Evolutionary conservation across 2,888 invertebrate genomes (phyloP).

Genomic region (Iselma pallidipennis): DNA sequence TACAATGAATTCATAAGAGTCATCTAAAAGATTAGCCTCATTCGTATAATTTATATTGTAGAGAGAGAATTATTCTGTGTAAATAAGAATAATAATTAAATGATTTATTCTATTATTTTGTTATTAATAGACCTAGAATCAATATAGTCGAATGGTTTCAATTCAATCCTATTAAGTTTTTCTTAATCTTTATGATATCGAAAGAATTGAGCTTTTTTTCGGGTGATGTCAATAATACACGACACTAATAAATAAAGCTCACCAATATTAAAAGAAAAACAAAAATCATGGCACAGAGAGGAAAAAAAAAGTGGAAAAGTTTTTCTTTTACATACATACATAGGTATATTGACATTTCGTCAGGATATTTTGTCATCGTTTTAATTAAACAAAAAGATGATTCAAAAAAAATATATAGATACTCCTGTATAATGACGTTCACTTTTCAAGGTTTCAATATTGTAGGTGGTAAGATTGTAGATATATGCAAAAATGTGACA

Average conservation of each 20-base stretch:
- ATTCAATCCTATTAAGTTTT: background rate
- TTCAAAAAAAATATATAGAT: background rate
- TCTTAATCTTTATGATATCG: slow-evolving; percentile 1
- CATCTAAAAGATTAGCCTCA: background rate
- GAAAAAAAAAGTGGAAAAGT: too few species aligned
- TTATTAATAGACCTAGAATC: slow-evolving; percentile 4
- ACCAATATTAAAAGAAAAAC: too few species aligned
- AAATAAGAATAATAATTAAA: background rate
- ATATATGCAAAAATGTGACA: too few species aligned
- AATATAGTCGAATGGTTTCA: background rate
- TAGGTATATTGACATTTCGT: too few species aligned
- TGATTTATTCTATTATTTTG: background rate
- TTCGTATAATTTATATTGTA: too few species aligned
- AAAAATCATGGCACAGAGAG: too few species aligned
- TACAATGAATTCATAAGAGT: background rate
- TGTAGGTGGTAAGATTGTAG: background rate
- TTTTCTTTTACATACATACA: too few species aligned
- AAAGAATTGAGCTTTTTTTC: background rate
- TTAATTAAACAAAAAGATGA: background rate
- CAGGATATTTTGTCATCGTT: background rate
- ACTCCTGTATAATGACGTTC: background rate
- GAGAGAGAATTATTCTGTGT: too few species aligned
- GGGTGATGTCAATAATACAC: background rate
- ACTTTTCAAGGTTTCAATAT: background rate
- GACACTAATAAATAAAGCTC: background rate